phyloP scores from a whole-genome alignment of 1,140 invertebrate genomes.

The Drosophila dunni region DNA sequence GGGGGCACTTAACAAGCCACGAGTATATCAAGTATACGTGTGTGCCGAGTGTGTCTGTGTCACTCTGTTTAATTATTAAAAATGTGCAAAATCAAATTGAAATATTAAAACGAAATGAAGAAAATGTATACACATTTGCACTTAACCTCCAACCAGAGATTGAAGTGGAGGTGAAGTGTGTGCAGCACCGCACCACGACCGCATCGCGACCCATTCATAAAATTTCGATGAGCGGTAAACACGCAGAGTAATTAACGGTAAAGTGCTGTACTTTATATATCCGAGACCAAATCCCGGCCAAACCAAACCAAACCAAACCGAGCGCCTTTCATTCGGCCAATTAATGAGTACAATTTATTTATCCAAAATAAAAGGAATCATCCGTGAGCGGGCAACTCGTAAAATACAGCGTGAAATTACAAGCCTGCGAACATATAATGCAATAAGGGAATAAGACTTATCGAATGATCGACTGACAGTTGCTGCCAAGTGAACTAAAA shows the following conservation, averaged over 20 bases:
- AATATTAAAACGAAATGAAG: slow-evolving; percentile 32
- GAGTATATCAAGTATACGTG: slow-evolving; percentile 26
- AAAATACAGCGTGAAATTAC: slow-evolving; percentile 26
- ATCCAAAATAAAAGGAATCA: slow-evolving; percentile 47
- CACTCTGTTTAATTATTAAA: slow-evolving; percentile 68
- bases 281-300: slow-evolving; percentile 9
- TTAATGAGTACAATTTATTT: slow-evolving; percentile 79
- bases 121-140: slow-evolving; percentile 70
- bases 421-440: slow-evolving; percentile 29
- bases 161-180: neutral
- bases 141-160: slow-evolving; percentile 62
- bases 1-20: slow-evolving; percentile 33
- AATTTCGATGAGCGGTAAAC: slow-evolving; percentile 83
- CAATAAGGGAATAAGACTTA: slow-evolving; percentile 28
- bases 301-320: slow-evolving; percentile 11
- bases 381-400: slow-evolving; percentile 13
- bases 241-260: slow-evolving; percentile 80
- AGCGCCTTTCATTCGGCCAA: slow-evolving; percentile 61
- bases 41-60: slow-evolving; percentile 8
- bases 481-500: neutral
- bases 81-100: slow-evolving; percentile 73
- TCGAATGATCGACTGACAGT: slow-evolving; percentile 2
- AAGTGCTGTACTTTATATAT: slow-evolving; percentile 71
- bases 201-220: slow-evolving; percentile 62
- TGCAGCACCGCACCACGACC: slow-evolving; percentile 20